Percentiles rank a stretch among this genome's conserved stretches.
These are phyloP conservation scores for Chydorus sphaericus DNA, from an alignment of 2,888 invertebrate species.

Conservation along the genomic window DNA sequence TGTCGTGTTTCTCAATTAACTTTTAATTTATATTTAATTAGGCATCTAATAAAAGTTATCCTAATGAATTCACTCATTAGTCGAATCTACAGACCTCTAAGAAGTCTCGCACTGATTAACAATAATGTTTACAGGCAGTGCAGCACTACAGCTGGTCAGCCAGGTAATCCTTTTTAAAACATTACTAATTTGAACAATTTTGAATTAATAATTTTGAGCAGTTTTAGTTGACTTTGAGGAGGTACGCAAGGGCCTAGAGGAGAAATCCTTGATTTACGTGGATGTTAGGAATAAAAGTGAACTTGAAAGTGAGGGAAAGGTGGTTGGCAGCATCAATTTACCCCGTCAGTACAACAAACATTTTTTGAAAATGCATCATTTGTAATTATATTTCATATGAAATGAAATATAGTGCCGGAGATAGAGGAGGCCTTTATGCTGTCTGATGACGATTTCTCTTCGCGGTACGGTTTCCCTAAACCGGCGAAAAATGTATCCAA, in stretches of 20 bases:
- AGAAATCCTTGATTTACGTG: slow-evolving; percentile 17
- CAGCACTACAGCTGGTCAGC: not conserved
- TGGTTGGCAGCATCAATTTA: slow-evolving; percentile 21
- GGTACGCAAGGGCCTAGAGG: slow-evolving; percentile 7
- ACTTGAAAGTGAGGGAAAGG: slow-evolving; percentile 20
- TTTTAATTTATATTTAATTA: too few species aligned
- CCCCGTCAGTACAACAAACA: slow-evolving; percentile 21
- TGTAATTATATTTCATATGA: not conserved
- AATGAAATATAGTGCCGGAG: not conserved
- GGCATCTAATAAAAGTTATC: too few species aligned
- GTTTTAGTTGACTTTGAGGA: slow-evolving; percentile 1
- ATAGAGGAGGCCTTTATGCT: not conserved
- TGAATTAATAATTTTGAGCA: not conserved
- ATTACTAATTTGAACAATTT: not conserved
- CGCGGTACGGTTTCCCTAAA: not conserved
- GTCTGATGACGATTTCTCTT: not conserved
- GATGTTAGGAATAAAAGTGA: slow-evolving; percentile 22
- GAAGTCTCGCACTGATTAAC: too few species aligned
- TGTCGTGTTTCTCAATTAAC: too few species aligned
- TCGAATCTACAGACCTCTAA: too few species aligned
- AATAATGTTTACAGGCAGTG: not conserved
- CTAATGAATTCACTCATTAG: too few species aligned
- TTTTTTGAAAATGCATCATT: too few species aligned
- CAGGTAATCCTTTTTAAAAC: not conserved
- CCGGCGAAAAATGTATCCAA: not conserved